A percentile compares a stretch with the other conserved stretches of the same genome.
Conservation (phyloP, 2,113 vertebrate genomes). For the Ophiodon elongatus region DNA sequence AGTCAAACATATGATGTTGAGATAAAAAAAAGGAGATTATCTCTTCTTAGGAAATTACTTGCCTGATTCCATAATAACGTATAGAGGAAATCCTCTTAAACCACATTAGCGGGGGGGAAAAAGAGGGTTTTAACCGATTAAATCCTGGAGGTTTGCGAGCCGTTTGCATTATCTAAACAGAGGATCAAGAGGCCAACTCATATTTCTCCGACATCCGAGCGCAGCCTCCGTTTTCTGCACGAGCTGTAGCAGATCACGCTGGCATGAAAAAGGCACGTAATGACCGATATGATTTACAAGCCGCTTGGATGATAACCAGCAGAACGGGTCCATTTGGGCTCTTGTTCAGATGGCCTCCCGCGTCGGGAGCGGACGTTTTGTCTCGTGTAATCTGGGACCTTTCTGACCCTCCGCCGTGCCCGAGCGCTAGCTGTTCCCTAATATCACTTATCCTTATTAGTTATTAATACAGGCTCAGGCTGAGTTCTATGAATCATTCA, state of each 20-base stretch:
- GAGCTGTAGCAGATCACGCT: background rate
- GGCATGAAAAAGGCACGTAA: background rate
- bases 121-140: slow-evolving; percentile 59
- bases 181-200: slow-evolving; percentile 53
- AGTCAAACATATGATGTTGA: slow-evolving; percentile 18
- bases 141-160: slow-evolving; percentile 50
- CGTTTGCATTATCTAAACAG: slow-evolving; percentile 40
- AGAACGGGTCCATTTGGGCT: background rate
- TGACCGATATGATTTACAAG: slow-evolving; percentile 19
- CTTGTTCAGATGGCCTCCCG: background rate
- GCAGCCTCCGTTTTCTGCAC: background rate
- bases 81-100: slow-evolving; percentile 67
- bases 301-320: background rate
- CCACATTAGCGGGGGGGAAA: slow-evolving; percentile 34
- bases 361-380: background rate
- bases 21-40: background rate
- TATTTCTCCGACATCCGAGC: slow-evolving; percentile 33
- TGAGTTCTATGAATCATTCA: slow-evolving; percentile 36
- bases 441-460: slow-evolving; percentile 38
- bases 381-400: slow-evolving; percentile 1
- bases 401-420: slow-evolving; percentile 14
- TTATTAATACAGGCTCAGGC: slow-evolving; percentile 34
- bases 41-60: slow-evolving; percentile 20
- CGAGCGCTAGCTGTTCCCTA: slow-evolving; percentile 4
- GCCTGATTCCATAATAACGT: slow-evolving; percentile 38